Conservation (phyloP, 2,113 vertebrate genomes). For the Oophaga pumilio region DNA sequence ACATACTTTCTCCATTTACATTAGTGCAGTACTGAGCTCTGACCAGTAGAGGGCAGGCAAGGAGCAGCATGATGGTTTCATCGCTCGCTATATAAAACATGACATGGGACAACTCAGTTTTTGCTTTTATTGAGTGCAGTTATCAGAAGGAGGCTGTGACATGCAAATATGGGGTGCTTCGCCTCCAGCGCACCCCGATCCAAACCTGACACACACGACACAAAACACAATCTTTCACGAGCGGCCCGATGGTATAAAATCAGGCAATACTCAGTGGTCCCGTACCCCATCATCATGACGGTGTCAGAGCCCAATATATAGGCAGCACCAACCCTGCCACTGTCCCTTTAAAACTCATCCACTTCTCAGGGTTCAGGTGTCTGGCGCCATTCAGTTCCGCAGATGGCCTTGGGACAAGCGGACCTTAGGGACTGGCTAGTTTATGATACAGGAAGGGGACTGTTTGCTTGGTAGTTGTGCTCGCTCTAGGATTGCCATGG, state of each 20-base stretch:
- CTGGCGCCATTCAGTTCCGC: too few species aligned
- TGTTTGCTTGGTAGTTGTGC: not conserved
- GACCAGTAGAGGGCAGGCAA: not conserved
- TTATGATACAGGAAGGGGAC: not conserved
- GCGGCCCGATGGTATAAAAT: too few species aligned
- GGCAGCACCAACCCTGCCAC: too few species aligned
- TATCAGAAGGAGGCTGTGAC: constrained; percentile 44
- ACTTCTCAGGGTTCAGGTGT: too few species aligned
- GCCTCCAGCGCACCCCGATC: constrained; percentile 52
- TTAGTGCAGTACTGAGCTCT: not conserved
- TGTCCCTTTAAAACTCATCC: too few species aligned
- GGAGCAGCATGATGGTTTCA: too few species aligned
- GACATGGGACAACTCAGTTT: constrained; percentile 12
- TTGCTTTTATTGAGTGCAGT: constrained; percentile 53
- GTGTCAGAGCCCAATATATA: too few species aligned
- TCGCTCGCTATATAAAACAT: not conserved
- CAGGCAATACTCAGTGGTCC: not conserved
- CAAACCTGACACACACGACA: constrained; percentile 50
- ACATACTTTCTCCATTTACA: too few species aligned
- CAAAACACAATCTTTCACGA: not conserved
- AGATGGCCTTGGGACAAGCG: not conserved
- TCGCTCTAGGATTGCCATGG: not conserved
- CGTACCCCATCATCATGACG: not conserved
- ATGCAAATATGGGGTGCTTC: constrained; percentile 49
- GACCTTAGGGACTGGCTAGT: not conserved